Conservation (phyloP, 2,113 vertebrate genomes). For the Aviceda subcristata region DNA sequence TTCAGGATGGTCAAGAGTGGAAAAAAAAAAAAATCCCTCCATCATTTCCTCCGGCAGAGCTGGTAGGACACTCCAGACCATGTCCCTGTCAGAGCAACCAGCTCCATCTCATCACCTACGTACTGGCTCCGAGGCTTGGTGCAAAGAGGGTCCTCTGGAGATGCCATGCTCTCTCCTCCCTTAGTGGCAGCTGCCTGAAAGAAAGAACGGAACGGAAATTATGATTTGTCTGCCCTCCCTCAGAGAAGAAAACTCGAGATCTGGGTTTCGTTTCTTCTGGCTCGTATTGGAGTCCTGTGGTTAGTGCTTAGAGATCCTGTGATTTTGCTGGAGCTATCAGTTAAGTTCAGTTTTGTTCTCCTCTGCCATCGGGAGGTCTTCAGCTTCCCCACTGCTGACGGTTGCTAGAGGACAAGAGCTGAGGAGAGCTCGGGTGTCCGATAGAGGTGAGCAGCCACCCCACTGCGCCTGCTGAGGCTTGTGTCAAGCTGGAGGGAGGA, state of each 20-base stretch:
- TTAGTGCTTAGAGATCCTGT: background rate
- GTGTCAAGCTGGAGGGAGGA: background rate
- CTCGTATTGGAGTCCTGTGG: background rate
- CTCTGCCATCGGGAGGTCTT: background rate
- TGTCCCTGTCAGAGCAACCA: background rate
- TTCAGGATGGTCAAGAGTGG: background rate
- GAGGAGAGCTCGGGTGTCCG: background rate
- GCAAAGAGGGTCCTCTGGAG: background rate
- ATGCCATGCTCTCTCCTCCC: background rate
- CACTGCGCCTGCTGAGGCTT: background rate
- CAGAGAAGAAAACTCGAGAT: background rate
- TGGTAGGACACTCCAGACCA: background rate
- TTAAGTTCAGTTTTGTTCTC: background rate
- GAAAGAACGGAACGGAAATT: background rate
- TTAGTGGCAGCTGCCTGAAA: background rate
- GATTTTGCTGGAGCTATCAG: background rate
- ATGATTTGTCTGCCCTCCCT: no score
- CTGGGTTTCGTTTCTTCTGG: background rate
- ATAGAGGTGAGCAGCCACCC: background rate
- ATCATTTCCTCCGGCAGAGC: background rate
- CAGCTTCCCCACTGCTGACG: background rate
- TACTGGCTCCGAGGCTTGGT: background rate
- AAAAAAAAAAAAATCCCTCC: background rate
- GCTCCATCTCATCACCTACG: background rate
- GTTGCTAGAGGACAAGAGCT: background rate